Evolutionary conservation across 2,113 vertebrate species (phyloP).

Genomic region (Oncorhynchus keta): DNA sequence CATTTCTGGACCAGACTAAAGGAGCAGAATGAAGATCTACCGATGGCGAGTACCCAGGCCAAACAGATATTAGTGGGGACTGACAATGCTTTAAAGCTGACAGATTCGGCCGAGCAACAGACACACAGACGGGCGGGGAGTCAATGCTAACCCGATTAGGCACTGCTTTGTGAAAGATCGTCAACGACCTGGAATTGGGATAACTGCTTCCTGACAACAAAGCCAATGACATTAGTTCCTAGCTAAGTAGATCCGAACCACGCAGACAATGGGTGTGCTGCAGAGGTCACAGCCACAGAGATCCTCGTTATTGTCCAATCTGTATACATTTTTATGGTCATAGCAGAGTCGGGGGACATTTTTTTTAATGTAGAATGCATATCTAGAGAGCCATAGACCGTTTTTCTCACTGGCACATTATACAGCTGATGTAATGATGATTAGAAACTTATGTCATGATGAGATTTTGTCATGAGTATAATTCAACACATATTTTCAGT

Average conservation of each 20-base stretch:
- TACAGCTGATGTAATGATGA: too few species aligned
- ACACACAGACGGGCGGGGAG: conserved; percentile 29
- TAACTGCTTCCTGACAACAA: conserved; percentile 50
- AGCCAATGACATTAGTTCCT: conserved; percentile 43
- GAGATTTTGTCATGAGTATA: too few species aligned
- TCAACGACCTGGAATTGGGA: conserved; percentile 51
- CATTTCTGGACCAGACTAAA: conserved; percentile 31
- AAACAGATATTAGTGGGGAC: conserved; percentile 44
- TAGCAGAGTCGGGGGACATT: too few species aligned
- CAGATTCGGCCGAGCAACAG: conserved; percentile 31
- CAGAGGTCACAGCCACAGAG: background rate
- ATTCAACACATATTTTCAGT: too few species aligned
- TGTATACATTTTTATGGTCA: too few species aligned
- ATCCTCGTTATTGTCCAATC: too few species aligned
- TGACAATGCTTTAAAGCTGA: conserved; percentile 33
- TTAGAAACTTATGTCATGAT: too few species aligned
- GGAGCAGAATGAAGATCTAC: conserved; percentile 46
- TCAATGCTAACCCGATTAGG: conserved; percentile 54
- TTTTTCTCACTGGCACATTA: too few species aligned
- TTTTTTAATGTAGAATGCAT: too few species aligned
- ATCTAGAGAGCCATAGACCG: too few species aligned
- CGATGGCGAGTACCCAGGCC: conserved; percentile 28
- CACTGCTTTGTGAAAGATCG: conserved; percentile 56
- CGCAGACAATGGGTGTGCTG: conserved; percentile 16
- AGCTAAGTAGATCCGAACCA: conserved; percentile 44